Conservation (phyloP, 2,113 vertebrate species). For the Alectura lathami region DNA sequence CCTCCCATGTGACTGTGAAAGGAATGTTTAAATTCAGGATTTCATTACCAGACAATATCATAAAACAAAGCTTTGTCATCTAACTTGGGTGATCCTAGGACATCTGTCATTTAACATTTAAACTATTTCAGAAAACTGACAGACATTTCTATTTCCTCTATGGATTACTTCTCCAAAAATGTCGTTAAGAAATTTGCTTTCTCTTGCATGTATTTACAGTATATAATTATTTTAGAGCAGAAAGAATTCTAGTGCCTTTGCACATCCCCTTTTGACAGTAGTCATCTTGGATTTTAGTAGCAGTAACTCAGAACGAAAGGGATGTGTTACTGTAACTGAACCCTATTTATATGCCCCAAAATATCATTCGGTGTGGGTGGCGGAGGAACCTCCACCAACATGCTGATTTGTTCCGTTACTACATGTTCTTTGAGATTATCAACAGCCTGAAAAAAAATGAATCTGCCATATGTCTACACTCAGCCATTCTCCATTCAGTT, state of each 20-base stretch:
- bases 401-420: conserved; percentile 65
- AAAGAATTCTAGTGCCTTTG: background rate
- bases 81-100: background rate
- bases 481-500: conserved; percentile 19
- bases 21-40: background rate
- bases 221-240: conserved; percentile 3
- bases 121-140: background rate
- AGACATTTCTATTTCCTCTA: background rate
- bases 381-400: conserved; percentile 47
- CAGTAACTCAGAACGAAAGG: conserved; percentile 57
- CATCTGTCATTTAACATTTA: background rate
- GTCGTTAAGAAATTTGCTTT: background rate
- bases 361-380: conserved; percentile 55
- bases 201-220: background rate
- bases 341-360: conserved; percentile 56
- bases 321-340: conserved; percentile 48
- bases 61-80: background rate
- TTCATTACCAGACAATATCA: background rate
- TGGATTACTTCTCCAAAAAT: background rate
- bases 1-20: background rate
- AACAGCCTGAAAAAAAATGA: conserved; percentile 41
- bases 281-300: conserved; percentile 10
- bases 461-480: conserved; percentile 60
- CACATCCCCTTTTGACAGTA: conserved; percentile 7
- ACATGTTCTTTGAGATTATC: conserved; percentile 67